These are phyloP conservation scores for Tromatobia lineatoria DNA, from an alignment of 2,888 invertebrate species.

Conservation along the genomic window DNA sequence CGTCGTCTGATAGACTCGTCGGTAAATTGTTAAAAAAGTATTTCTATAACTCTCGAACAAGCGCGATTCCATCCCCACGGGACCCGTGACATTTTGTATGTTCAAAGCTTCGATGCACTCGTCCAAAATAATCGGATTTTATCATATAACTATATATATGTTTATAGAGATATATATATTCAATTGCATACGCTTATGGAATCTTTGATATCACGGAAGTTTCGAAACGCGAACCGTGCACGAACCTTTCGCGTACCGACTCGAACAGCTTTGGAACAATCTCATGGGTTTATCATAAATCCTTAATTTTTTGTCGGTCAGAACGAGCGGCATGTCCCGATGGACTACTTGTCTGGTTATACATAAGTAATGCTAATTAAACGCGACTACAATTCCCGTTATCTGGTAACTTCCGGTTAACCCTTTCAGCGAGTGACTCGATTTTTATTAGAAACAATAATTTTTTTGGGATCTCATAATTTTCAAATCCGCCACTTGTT, in stretches of 20 bases:
- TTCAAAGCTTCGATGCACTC: conserved; percentile 41
- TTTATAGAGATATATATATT: conserved; percentile 14
- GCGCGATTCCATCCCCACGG: conserved; percentile 21
- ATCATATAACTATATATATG: background rate
- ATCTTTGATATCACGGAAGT: conserved; percentile 35
- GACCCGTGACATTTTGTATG: conserved; percentile 18
- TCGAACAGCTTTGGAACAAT: conserved; percentile 33
- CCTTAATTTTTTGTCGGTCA: conserved; percentile 3
- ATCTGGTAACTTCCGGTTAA: conserved; percentile 6
- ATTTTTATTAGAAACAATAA: no score
- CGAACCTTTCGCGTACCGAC: conserved; percentile 44
- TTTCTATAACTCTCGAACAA: conserved; percentile 11
- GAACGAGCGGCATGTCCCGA: background rate
- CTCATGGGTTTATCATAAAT: background rate
- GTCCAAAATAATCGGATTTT: conserved; percentile 20
- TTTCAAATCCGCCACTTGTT: background rate
- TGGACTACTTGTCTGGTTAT: background rate
- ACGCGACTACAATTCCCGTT: conserved; percentile 27
- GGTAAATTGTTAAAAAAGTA: background rate
- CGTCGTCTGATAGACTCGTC: conserved; percentile 31
- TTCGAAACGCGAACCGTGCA: conserved; percentile 24
- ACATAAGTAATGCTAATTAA: background rate
- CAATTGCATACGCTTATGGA: conserved; percentile 35
- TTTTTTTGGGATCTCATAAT: background rate
- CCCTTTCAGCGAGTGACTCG: background rate